These are phyloP conservation scores for Sitta europaea DNA, from an alignment of 2,113 vertebrate genomes.

Conservation along the genomic window DNA sequence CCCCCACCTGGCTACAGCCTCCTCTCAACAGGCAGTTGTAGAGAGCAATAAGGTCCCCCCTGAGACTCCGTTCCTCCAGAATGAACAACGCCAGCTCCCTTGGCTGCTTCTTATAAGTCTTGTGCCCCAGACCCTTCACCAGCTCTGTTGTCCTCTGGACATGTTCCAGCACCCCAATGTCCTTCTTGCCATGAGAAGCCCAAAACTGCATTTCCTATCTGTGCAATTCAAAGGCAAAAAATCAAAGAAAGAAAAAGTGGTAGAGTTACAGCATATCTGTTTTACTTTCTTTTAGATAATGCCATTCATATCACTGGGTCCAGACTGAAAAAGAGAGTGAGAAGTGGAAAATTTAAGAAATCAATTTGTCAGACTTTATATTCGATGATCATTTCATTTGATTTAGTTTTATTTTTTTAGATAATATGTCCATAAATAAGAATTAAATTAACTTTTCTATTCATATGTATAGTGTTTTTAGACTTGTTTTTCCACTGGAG, in stretches of 20 bases:
- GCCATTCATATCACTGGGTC: background rate
- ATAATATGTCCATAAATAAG: background rate
- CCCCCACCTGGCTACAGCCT: background rate
- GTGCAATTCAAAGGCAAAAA: background rate
- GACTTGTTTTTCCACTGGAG: background rate
- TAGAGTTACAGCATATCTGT: background rate
- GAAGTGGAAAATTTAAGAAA: background rate
- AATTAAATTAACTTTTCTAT: background rate
- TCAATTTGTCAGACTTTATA: background rate
- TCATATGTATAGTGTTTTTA: background rate
- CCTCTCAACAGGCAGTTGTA: background rate
- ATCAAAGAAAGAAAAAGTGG: background rate
- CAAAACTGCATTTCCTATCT: background rate
- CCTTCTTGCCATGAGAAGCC: background rate
- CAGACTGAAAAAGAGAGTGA: background rate
- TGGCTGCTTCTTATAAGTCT: background rate
- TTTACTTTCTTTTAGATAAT: background rate
- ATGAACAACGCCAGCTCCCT: background rate
- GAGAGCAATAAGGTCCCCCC: background rate
- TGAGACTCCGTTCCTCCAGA: background rate
- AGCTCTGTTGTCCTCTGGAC: background rate
- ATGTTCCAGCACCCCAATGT: background rate
- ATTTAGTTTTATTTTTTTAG: background rate
- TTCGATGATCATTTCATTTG: accelerated
- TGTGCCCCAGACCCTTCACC: background rate